phyloP scores from a whole-genome alignment of 2,797 vertebrate species.

The Argyrosomus regius region DNA sequence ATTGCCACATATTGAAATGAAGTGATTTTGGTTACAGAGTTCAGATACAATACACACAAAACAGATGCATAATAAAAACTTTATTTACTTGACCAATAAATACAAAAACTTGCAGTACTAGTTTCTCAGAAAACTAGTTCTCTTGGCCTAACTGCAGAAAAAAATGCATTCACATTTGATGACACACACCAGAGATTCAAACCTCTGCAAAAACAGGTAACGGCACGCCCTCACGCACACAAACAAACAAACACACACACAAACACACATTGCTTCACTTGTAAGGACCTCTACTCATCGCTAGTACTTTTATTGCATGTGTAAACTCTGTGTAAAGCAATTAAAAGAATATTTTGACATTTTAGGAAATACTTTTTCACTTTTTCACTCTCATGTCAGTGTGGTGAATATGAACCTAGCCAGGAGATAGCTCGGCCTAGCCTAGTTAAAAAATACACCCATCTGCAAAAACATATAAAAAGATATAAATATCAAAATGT shows the following conservation, averaged over 20 bases:
- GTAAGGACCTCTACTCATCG: background rate
- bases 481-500: too few species aligned
- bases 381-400: background rate
- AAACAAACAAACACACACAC: too few species aligned
- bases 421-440: background rate
- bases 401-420: background rate
- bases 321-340: background rate
- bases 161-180: background rate
- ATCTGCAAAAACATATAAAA: background rate
- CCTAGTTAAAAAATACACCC: background rate
- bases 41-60: background rate
- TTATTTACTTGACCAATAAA: constrained; percentile 72
- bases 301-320: background rate
- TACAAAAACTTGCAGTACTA: constrained; percentile 14
- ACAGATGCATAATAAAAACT: constrained; percentile 16
- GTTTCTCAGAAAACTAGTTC: constrained; percentile 11
- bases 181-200: background rate
- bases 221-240: constrained; percentile 1
- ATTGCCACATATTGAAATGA: background rate
- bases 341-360: background rate
- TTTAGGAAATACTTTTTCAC: background rate
- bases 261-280: background rate
- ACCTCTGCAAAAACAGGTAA: background rate
- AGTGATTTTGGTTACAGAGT: background rate
- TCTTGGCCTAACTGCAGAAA: constrained; percentile 10